Base-by-base conservation (phyloP, 2,113 vertebrate species). In the Cavia aperea region DNA sequence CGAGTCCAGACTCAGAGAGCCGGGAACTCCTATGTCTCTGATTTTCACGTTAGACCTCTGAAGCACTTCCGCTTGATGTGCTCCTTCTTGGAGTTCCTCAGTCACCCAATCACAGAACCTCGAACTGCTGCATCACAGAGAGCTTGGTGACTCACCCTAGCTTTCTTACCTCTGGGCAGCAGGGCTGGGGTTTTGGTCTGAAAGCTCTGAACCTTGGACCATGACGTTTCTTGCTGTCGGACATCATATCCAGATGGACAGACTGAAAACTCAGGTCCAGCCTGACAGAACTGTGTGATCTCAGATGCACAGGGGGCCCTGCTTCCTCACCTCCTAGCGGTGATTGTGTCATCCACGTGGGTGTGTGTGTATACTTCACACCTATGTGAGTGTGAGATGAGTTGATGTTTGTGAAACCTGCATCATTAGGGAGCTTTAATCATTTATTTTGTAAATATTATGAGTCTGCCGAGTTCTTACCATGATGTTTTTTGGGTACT, bases 81-180 rank as follows among this genome's bases (percentile, higher is more conserved):
- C n/a, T 33, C 15, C 1, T 26, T 86, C 12, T 12, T 23, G 0
- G 9, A 13, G 46, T 12, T 8, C 19, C 3, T 2, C 5, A 1
- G 33, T 24, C 16, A 23, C 1, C 0, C 1, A 10, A 36, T 1
- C 46, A 29, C 16, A 23, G 2, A 36, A 0, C 31, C 6, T 2
- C 1, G 14, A 14, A 26, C 23, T n/a, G 15, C 2, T 46, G 8
- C 12, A 4, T 1, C 5, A 4, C 58, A 5, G n/a, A 24, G 3
- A 18, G 6, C 43, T 16, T 49, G 21, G 54, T 49, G 21, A 24
- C 12, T 73, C 36, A 72, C 13, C 16, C 5, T 5, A 13, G 58
- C 46, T 65, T 33, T n/a, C 33, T 49, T 60, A 21, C 82, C 7
- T 5, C 36, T 4, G 83, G 72, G 54, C 7, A 4, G 16, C 10